Conservation (phyloP, 2,113 vertebrate genomes). For the Noctilio leporinus region DNA sequence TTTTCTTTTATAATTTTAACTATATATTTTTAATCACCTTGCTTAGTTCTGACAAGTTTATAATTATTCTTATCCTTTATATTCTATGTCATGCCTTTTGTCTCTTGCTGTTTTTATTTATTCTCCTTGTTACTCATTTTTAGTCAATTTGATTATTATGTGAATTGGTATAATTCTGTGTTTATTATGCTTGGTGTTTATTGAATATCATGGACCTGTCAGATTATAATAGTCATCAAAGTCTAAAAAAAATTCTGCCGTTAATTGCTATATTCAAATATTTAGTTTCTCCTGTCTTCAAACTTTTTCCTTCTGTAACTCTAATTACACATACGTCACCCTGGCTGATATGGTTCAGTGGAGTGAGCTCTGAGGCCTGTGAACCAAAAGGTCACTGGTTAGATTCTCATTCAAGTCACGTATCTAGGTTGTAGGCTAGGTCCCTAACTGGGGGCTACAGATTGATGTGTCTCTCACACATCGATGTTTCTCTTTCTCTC, state of each 20-base stretch:
- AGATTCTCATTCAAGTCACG: no score
- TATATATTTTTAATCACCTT: not conserved
- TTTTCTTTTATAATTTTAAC: not conserved
- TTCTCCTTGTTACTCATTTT: not conserved
- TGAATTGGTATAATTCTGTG: not conserved
- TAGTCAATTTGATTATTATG: not conserved
- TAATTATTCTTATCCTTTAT: not conserved
- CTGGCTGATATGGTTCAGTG: no score
- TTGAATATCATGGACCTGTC: not conserved
- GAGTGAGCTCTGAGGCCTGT: no score
- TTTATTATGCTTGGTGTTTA: not conserved
- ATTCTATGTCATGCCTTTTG: not conserved
- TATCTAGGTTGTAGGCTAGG: no score
- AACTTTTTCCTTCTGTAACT: not conserved
- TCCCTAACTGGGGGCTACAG: no score
- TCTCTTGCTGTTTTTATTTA: not conserved
- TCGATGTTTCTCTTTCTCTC: no score
- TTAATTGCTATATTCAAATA: not conserved
- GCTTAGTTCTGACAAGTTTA: not conserved
- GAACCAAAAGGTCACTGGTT: no score
- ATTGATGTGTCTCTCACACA: no score
- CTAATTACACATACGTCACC: not conserved
- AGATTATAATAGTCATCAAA: not conserved
- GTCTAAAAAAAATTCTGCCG: not conserved
- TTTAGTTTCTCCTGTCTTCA: not conserved